Percentiles rank a stretch among this genome's conserved stretches.
Evolutionary conservation across 2,113 vertebrate genomes (phyloP).

Genomic region (Heterocephalus glaber): DNA sequence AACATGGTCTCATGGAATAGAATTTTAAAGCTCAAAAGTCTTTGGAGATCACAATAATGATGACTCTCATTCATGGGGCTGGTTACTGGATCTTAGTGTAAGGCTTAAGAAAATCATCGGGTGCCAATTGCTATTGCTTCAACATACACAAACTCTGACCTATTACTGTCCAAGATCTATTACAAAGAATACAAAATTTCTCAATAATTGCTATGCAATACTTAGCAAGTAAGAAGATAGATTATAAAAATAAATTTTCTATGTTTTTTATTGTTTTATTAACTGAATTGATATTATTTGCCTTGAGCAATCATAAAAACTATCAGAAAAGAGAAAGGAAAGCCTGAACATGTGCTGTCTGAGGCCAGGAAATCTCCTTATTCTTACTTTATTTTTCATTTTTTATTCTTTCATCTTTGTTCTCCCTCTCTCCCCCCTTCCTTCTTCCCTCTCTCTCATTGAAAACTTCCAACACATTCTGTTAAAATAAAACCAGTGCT

Average conservation of each 20-base stretch:
- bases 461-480: neutral
- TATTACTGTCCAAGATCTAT: neutral
- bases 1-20: neutral
- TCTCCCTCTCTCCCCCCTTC: neutral
- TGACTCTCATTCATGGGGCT: neutral
- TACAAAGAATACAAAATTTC: neutral
- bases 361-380: neutral
- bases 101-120: neutral
- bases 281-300: neutral
- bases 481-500: neutral
- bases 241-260: neutral
- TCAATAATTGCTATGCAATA: neutral
- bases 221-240: neutral
- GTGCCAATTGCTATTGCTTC: neutral
- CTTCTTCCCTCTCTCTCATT: neutral
- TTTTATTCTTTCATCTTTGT: neutral
- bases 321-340: neutral
- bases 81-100: neutral
- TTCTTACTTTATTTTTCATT: neutral
- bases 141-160: neutral
- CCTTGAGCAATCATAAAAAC: neutral
- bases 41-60: neutral
- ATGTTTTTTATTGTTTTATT: neutral
- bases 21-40: slow-evolving; percentile 12
- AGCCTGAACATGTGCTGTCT: neutral